These are phyloP conservation scores for Lepus americanus DNA, from an alignment of 2,113 vertebrate genomes.

Conservation along the genomic window DNA sequence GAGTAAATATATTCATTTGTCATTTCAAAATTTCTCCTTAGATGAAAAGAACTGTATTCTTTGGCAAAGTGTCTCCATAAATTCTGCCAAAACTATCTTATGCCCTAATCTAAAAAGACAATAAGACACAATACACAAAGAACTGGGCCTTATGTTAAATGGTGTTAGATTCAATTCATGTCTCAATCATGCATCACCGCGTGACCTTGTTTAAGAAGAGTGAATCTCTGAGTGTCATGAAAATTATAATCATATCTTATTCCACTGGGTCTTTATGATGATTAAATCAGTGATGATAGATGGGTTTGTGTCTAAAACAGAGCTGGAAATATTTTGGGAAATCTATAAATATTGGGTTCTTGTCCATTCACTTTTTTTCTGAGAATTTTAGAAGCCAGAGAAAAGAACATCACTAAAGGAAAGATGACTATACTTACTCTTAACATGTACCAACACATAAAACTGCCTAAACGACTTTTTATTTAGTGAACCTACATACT, in stretches of 20 bases:
- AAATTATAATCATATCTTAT: neutral
- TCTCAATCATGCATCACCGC: neutral
- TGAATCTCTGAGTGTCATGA: neutral
- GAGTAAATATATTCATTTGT: neutral
- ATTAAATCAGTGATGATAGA: neutral
- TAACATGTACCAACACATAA: neutral
- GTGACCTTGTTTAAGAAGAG: neutral
- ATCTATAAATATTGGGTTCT: neutral
- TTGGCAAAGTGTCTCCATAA: neutral
- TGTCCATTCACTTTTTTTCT: conserved; percentile 29
- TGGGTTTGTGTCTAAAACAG: neutral
- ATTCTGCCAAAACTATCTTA: neutral
- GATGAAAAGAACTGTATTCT: neutral
- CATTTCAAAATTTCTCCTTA: conserved; percentile 1
- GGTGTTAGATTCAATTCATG: neutral
- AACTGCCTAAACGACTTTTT: neutral
- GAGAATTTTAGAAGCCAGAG: conserved; percentile 45
- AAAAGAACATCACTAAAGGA: conserved; percentile 19
- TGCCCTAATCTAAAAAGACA: neutral
- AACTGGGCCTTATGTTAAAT: neutral
- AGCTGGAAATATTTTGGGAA: neutral
- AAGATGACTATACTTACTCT: neutral
- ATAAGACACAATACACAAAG: neutral
- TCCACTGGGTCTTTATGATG: neutral
- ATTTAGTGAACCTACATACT: neutral